Conservation (phyloP, 2,113 vertebrate genomes). For the Xerus inauris region DNA sequence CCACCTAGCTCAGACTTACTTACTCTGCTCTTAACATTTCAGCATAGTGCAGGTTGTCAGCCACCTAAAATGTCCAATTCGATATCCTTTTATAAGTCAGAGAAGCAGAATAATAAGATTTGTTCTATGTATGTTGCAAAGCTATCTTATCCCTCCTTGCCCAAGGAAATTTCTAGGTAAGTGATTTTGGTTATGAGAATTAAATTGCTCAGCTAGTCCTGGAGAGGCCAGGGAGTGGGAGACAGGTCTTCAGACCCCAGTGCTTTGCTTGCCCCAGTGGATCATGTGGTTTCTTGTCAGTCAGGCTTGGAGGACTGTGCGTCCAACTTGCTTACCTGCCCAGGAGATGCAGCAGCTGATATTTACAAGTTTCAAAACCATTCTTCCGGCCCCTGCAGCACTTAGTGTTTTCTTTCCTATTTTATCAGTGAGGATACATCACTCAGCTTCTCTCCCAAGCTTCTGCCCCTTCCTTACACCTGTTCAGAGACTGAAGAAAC, state of each 20-base stretch:
- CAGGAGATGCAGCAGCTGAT: background rate
- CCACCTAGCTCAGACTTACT: slow-evolving; percentile 21
- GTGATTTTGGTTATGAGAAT: background rate
- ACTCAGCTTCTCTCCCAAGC: background rate
- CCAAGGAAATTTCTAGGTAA: background rate
- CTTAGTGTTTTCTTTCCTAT: background rate
- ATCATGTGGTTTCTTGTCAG: rapidly evolving
- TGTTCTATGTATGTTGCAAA: background rate
- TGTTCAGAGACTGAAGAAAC: background rate
- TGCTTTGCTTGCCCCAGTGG: rapidly evolving
- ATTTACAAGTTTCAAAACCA: background rate
- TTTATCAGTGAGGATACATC: background rate
- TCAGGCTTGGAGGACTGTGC: too few relatives aligned
- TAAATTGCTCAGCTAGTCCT: background rate
- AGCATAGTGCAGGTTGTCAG: background rate
- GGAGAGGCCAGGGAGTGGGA: background rate
- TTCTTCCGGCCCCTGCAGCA: background rate
- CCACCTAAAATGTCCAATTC: background rate
- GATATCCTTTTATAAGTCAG: slow-evolving; percentile 6
- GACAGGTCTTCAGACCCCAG: background rate
- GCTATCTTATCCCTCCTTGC: background rate
- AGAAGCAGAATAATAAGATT: background rate
- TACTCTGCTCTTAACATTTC: background rate
- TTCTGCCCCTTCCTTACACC: too few relatives aligned
- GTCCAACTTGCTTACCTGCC: background rate